Evolutionary conservation across 2,888 invertebrate species (phyloP).

Genomic region (Chloroclysta siterata): DNA sequence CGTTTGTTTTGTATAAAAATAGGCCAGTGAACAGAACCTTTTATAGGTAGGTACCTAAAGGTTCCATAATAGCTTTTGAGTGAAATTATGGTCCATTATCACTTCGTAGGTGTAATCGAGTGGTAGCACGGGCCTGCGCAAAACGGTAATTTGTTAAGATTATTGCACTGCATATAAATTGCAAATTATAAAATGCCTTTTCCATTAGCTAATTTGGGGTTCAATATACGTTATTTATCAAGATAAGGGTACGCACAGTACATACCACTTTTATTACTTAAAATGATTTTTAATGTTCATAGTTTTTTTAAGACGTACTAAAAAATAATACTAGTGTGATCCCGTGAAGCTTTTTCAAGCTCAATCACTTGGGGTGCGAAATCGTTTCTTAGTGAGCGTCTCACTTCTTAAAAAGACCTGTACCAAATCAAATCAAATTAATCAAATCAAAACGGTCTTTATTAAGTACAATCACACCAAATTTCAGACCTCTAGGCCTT

Average conservation of each 20-base stretch:
- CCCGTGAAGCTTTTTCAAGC: too few relatives aligned
- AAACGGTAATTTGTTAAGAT: conserved; percentile 46
- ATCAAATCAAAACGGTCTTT: too few relatives aligned
- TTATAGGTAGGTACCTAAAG: not conserved
- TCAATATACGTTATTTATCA: not conserved
- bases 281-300: not conserved
- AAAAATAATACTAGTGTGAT: too few relatives aligned
- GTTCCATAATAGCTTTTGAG: conserved; percentile 24
- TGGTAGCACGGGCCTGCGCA: conserved; percentile 20
- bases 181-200: conserved; percentile 42
- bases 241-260: not conserved
- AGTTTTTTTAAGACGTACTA: too few relatives aligned
- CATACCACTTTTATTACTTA: not conserved
- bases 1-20: not conserved
- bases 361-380: too few relatives aligned
- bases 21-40: not conserved
- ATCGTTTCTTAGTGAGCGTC: too few relatives aligned
- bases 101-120: conserved; percentile 30
- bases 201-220: conserved; percentile 33
- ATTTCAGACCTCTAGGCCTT: too few relatives aligned
- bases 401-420: too few relatives aligned
- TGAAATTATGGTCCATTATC: conserved; percentile 47
- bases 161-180: conserved; percentile 47
- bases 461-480: too few relatives aligned
- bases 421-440: too few relatives aligned